A percentile compares a stretch with the other conserved stretches of the same genome.
phyloP scores from a whole-genome alignment of 2,113 vertebrate genomes.

The Phalacrocorax carbo region DNA sequence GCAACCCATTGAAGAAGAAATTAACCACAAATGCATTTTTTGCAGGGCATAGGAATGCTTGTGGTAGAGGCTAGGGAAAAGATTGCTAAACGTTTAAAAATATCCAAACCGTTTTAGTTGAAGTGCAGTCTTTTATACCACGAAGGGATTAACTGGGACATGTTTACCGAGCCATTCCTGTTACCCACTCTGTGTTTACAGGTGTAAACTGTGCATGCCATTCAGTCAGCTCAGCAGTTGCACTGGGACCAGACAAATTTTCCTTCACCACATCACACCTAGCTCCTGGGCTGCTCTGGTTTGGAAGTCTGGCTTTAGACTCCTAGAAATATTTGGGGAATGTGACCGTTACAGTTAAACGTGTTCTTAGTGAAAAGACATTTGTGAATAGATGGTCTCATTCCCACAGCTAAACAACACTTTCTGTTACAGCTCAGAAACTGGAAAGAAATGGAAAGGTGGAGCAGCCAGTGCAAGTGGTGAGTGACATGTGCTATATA shows the following conservation, averaged over 20 bases:
- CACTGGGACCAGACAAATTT: not conserved
- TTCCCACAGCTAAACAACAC: constrained; percentile 21
- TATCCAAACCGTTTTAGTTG: constrained; percentile 15
- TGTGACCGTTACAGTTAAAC: constrained; percentile 50
- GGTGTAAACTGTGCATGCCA: constrained; percentile 27
- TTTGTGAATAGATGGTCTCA: constrained; percentile 52
- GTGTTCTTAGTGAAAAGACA: constrained; percentile 31
- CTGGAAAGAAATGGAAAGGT: not conserved
- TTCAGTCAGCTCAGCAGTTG: constrained; percentile 48
- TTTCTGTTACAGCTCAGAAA: constrained; percentile 41
- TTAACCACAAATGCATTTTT: constrained; percentile 20
- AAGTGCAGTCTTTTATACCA: constrained; percentile 2
- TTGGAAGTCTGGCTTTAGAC: constrained; percentile 50
- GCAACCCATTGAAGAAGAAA: not conserved
- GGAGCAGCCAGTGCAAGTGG: not conserved
- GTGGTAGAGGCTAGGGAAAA: not conserved
- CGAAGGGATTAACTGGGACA: constrained; percentile 41
- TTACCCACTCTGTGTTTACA: constrained; percentile 54
- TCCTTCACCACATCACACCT: constrained; percentile 60
- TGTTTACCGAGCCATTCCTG: constrained; percentile 37
- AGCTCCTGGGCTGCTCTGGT: constrained; percentile 19
- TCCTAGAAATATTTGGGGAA: constrained; percentile 64
- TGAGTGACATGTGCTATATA: constrained; percentile 28
- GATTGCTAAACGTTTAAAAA: constrained; percentile 44
- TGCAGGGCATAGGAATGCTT: not conserved